These are phyloP conservation scores for Acrocephalus scirpaceus DNA, from an alignment of 2,797 vertebrate genomes.

Conservation along the genomic window DNA sequence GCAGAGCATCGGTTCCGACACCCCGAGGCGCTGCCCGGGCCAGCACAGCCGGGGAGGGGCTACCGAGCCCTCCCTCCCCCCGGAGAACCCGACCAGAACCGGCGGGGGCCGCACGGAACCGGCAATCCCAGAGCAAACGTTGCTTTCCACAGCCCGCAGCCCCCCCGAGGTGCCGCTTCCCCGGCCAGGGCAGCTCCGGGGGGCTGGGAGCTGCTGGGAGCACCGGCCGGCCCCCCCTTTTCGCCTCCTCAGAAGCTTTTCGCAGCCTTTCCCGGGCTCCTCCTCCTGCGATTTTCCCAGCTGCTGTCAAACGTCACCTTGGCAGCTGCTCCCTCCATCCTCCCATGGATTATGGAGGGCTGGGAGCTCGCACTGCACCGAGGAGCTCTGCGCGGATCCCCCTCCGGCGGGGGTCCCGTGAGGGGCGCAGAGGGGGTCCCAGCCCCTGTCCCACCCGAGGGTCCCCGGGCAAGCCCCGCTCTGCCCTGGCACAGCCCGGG, in stretches of 20 bases:
- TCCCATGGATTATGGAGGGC: background rate
- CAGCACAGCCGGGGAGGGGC: background rate
- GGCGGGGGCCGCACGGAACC: background rate
- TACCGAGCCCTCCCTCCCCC: background rate
- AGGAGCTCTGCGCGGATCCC: background rate
- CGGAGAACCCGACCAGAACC: rapidly evolving
- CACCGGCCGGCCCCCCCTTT: rapidly evolving
- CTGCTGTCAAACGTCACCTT: background rate
- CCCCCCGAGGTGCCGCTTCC: background rate
- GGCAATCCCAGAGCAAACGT: rapidly evolving
- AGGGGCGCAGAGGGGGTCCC: background rate
- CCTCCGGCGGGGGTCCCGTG: background rate
- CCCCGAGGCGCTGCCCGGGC: background rate
- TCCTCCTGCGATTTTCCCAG: background rate
- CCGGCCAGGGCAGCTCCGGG: background rate
- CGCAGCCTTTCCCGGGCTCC: background rate
- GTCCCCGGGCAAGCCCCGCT: background rate
- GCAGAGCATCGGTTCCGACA: background rate
- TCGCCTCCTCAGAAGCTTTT: background rate
- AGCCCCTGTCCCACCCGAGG: background rate
- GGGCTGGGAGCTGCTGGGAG: background rate
- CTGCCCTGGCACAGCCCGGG: background rate
- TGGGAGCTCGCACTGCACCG: background rate
- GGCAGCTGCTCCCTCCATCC: background rate
- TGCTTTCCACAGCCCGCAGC: background rate